Base-by-base conservation (phyloP, 2,888 invertebrate genomes). In the Drosophila leonis region DNA sequence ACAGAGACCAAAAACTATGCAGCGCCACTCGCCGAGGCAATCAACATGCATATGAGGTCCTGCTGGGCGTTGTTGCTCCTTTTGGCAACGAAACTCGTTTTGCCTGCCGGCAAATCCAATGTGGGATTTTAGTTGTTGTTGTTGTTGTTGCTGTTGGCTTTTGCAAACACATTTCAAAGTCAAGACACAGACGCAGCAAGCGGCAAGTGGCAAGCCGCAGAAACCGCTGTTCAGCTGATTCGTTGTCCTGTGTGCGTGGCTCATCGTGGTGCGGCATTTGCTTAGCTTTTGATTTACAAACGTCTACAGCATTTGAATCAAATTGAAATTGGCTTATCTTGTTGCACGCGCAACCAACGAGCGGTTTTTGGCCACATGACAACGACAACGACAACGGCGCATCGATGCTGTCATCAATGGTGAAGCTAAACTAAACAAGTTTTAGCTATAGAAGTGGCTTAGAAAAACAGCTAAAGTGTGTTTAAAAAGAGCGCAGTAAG, bases 291-390 rank as follows among this genome's bases (percentile, higher is more conserved):
- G 85, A 86, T 80, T 85, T 72, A 80, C 73, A 76, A 81, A 72
- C 74, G 72, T 81, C 74, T 66, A 48, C 75, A 64, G 88, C 83
- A 83, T 90, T 85, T 82, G 83, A 88, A 83, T 76, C 81, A 88
- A 88, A 86, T 87, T 80, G 79, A 85, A 88, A 87, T 87, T 87
- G 86, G 88, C 90, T 87, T 88, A 90, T 87, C 90, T 86, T 79
- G 88, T 83, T 86, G 86, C 73, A 68, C 15, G 77, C 61, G 75
- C 88, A 78, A 80, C 73, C 62, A 89, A 82, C 68, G 65, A 78
- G 82, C 64, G 75, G 84, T 75, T 88, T 81, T 54, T 52, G 56
- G 65, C 52, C 60, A 52, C 46, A 71, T 24, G 42, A 52, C 49
- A 42, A 18, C 46, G 49, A 18, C 35, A 39, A 31, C 54, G 15